These are phyloP conservation scores for Drosophila merina DNA, from an alignment of 2,888 invertebrate species.

Conservation along the genomic window DNA sequence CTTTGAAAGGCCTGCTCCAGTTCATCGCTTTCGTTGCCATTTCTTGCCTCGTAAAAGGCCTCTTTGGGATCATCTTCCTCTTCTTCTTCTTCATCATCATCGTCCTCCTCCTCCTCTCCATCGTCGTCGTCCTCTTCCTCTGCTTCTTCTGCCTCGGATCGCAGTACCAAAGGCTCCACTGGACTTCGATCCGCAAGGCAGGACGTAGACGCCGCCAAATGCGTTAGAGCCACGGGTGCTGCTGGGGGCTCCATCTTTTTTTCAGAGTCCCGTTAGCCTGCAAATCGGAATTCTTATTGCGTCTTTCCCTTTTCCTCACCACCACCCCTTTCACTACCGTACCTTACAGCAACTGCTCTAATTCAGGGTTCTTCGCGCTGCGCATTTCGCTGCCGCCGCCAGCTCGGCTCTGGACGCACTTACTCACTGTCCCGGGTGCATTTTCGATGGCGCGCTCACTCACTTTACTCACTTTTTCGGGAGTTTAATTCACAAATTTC, in stretches of 20 bases:
- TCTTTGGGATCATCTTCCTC: slow-evolving; percentile 69
- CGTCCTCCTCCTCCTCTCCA: slow-evolving; percentile 48
- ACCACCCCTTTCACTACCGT: slow-evolving; percentile 45
- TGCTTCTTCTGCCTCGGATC: slow-evolving; percentile 10
- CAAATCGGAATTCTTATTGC: slow-evolving; percentile 30
- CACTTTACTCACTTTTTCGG: slow-evolving; percentile 8
- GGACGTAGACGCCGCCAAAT: slow-evolving; percentile 38
- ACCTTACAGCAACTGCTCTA: slow-evolving; percentile 59
- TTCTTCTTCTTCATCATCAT: slow-evolving; percentile 50
- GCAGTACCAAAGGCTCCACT: slow-evolving; percentile 47
- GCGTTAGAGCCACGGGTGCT: slow-evolving; percentile 40
- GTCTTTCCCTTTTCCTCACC: slow-evolving; percentile 47
- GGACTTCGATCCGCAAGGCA: slow-evolving; percentile 25
- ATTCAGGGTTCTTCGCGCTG: slow-evolving; percentile 56
- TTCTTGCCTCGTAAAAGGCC: slow-evolving; percentile 75
- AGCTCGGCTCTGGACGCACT: slow-evolving; percentile 3
- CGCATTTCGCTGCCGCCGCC: slow-evolving; percentile 49
- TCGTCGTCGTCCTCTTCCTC: neutral
- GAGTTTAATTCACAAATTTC: slow-evolving; percentile 22
- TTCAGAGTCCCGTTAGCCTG: neutral
- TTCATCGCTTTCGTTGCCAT: slow-evolving; percentile 76
- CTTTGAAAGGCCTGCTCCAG: slow-evolving; percentile 69
- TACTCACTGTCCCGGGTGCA: slow-evolving; percentile 15
- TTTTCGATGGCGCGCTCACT: neutral
- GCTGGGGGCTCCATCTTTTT: slow-evolving; percentile 55